phyloP scores from a whole-genome alignment of 2,797 vertebrate species.

The Amblyopsis hoosieri region DNA sequence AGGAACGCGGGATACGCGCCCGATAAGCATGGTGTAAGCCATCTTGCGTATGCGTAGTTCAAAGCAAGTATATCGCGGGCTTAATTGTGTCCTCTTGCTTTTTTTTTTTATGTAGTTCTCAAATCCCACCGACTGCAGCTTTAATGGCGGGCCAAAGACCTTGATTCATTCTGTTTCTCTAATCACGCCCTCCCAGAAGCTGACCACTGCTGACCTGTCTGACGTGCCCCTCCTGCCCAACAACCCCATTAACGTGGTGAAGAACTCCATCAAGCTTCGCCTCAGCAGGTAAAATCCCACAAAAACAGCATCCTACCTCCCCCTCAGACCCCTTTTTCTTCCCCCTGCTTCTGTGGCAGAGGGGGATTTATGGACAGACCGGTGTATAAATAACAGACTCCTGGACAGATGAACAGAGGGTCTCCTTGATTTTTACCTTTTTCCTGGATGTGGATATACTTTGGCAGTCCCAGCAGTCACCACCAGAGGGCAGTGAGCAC shows the following conservation, averaged over 20 bases:
- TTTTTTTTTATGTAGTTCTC: no score
- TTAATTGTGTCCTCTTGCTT: no score
- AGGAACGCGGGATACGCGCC: no score
- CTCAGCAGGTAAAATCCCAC: conserved; percentile 82
- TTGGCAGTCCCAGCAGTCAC: conserved; percentile 31
- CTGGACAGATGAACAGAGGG: conserved; percentile 1
- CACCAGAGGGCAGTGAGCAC: conserved; percentile 84
- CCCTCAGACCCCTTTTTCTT: neutral
- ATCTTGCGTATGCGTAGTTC: no score
- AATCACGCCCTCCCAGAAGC: conserved; percentile 66
- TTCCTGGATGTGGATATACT: neutral
- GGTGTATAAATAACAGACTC: neutral
- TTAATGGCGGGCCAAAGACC: neutral
- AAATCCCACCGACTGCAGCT: neutral
- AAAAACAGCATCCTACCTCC: conserved; percentile 5
- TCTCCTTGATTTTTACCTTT: neutral
- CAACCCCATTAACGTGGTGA: conserved; percentile 83
- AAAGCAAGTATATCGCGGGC: no score
- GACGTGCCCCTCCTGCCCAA: conserved; percentile 81
- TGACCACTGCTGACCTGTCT: conserved; percentile 80
- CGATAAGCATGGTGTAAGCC: no score
- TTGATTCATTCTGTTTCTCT: neutral
- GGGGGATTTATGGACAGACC: conserved; percentile 7
- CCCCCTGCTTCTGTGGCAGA: conserved; percentile 3
- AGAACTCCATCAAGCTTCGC: conserved; percentile 88